Percentiles rank a stretch among this genome's conserved stretches.
These are phyloP conservation scores for Pipistrellus kuhlii DNA, from an alignment of 2,797 vertebrate species.

Conservation along the genomic window DNA sequence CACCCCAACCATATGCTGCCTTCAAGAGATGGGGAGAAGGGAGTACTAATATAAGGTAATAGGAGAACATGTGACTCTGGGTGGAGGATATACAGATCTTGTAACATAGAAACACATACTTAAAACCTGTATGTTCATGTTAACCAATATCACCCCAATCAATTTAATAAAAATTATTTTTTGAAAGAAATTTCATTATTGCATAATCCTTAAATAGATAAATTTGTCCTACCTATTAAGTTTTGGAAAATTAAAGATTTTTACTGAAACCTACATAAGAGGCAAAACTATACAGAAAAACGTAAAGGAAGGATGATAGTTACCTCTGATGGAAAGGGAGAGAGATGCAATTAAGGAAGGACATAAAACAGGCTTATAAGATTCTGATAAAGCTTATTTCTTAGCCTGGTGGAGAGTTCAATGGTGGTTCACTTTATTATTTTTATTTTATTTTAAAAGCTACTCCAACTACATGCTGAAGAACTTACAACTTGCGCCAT, in stretches of 20 bases:
- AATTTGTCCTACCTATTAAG: background rate
- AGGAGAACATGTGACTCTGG: too few species aligned
- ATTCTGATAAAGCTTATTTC: background rate
- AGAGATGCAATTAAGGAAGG: background rate
- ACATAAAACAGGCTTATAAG: background rate
- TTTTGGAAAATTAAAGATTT: conserved; percentile 24
- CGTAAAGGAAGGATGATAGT: background rate
- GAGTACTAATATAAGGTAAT: too few species aligned
- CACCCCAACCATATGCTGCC: too few species aligned
- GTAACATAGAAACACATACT: too few species aligned
- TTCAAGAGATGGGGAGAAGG: too few species aligned
- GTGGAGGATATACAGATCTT: too few species aligned
- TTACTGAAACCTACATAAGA: background rate
- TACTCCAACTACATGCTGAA: conserved; percentile 18
- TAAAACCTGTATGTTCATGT: too few species aligned
- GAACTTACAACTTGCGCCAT: background rate
- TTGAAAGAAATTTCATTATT: background rate
- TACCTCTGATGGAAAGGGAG: background rate
- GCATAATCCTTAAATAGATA: background rate
- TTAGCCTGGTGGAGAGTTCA: background rate
- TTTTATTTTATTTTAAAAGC: background rate
- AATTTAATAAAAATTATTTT: too few species aligned
- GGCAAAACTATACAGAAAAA: background rate
- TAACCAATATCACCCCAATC: too few species aligned
- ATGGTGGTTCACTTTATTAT: background rate